Evolutionary conservation across 2,888 invertebrate genomes (phyloP).

Genomic region (Leucophenga montana): DNA sequence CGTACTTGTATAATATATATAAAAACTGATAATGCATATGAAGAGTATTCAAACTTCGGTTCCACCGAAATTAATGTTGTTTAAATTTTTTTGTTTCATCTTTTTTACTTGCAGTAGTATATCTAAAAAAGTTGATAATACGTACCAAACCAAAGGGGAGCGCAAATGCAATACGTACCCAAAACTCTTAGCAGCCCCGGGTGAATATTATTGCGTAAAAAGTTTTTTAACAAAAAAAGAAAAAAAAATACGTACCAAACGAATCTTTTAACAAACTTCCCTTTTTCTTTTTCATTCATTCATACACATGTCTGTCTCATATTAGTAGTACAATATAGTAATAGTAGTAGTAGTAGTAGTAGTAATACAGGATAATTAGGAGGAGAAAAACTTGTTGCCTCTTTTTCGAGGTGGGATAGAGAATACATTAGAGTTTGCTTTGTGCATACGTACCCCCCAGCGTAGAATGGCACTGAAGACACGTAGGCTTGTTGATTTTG

Average conservation of each 20-base stretch:
- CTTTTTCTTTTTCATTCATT: not conserved
- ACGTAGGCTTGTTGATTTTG: not conserved
- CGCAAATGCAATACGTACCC: slow-evolving; percentile 7
- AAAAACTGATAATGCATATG: no score
- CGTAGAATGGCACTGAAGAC: not conserved
- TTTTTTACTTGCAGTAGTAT: no score
- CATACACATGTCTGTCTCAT: not conserved
- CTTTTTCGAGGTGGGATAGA: not conserved
- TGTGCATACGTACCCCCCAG: slow-evolving; percentile 23
- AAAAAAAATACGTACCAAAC: slow-evolving; percentile 12
- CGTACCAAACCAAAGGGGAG: slow-evolving; percentile 14
- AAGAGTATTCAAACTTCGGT: slow-evolving; percentile 2
- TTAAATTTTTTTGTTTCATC: no score
- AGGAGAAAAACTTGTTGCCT: no score
- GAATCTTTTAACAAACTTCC: not conserved
- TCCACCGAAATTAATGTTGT: no score
- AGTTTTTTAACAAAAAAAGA: not conserved
- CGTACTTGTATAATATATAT: no score
- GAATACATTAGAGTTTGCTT: not conserved
- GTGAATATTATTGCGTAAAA: no score
- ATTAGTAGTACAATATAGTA: no score
- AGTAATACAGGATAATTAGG: no score
- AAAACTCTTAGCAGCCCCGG: not conserved
- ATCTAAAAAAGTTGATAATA: slow-evolving; percentile 8
- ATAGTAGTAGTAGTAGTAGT: no score